Evolutionary conservation across 2,888 invertebrate genomes (phyloP).

Genomic region (Drosophila eohydei): DNA sequence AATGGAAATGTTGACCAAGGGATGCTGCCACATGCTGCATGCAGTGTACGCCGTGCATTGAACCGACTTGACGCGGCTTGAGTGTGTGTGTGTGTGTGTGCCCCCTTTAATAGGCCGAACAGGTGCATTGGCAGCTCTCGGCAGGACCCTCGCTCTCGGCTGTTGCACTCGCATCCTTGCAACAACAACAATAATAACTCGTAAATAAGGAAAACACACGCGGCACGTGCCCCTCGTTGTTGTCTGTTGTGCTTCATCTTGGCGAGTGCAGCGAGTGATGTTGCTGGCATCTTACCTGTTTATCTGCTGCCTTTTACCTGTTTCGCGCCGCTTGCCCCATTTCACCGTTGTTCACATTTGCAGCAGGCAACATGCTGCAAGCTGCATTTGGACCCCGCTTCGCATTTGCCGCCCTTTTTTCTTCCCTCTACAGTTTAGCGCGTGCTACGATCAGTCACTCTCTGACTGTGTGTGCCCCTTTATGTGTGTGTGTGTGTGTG

Average conservation of each 20-base stretch:
- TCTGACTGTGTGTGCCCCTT: slow-evolving; percentile 5
- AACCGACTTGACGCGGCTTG: slow-evolving; percentile 5
- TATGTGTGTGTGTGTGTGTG: background rate
- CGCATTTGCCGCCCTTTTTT: background rate
- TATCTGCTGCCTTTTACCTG: background rate
- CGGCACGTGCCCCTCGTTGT: slow-evolving; percentile 53
- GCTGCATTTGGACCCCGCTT: slow-evolving; percentile 48
- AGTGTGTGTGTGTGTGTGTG: slow-evolving; percentile 4
- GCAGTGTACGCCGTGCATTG: slow-evolving; percentile 2
- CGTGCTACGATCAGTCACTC: slow-evolving; percentile 37
- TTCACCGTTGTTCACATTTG: slow-evolving; percentile 25
- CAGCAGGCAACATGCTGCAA: slow-evolving; percentile 46
- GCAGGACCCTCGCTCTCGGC: slow-evolving; percentile 33
- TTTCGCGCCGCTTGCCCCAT: slow-evolving; percentile 7
- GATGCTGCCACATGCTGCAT: slow-evolving; percentile 16
- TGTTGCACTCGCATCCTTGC: slow-evolving; percentile 58
- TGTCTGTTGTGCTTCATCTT: slow-evolving; percentile 23
- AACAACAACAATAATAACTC: slow-evolving; percentile 29
- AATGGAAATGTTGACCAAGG: background rate
- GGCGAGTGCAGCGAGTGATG: slow-evolving; percentile 48
- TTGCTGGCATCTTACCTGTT: slow-evolving; percentile 50
- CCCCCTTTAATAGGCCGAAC: slow-evolving; percentile 57
- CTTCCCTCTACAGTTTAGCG: slow-evolving; percentile 46
- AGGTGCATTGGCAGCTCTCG: slow-evolving; percentile 51
- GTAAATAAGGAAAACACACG: slow-evolving; percentile 43